Base-by-base conservation (phyloP, 2,113 vertebrate species). In the Acrocephalus kingi region DNA sequence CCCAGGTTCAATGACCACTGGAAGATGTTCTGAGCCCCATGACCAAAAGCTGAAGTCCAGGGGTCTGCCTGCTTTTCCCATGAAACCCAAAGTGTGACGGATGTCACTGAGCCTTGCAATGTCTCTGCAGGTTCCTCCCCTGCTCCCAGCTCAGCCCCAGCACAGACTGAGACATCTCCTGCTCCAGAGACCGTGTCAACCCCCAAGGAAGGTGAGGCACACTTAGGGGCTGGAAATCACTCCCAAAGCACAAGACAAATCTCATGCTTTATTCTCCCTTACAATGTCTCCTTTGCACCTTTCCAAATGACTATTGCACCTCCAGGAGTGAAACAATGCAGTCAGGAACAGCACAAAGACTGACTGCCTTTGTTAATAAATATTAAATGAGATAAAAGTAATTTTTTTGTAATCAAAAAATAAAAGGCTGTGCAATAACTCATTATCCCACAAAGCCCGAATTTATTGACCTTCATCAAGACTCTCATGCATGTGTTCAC, bases 201-300 rank as follows among this genome's bases (percentile, higher is more conserved):
- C 66, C 46, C 12, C 3, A 0, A 4, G 46, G 30, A 89, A 71
- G 73, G 82, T 87, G 56, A 89, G 94, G 27, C 16, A n/a, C 22
- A 2, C 3, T 2, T 9, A 3, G 1, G 0, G 35, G 45, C 15
- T 73, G 39, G 22, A 58, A 73, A 5, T n/a, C 67, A 41, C 22
- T 43, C 54, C 73, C 94, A 63, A 45, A 80, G 25, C 68, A 73
- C 54, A 33, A 18, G 30, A 77, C 18, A 46, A n/a, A 74, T 18
- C 16, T 51, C 33, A 4, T 12, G 20, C 41, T 63, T 59, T 79
- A 39, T 39, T 45, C 37, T 46, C 35, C 19, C 17, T 54, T 17
- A 15, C 7, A 23, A 49, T 0, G 7, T 18, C 24, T 25, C 13
- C 24, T 74, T 51, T 41, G 24, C 67, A 59, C 19, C 54, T 89